These are phyloP conservation scores for Ariolimax columbianus DNA, from an alignment of 2,888 invertebrate genomes.

Conservation along the genomic window DNA sequence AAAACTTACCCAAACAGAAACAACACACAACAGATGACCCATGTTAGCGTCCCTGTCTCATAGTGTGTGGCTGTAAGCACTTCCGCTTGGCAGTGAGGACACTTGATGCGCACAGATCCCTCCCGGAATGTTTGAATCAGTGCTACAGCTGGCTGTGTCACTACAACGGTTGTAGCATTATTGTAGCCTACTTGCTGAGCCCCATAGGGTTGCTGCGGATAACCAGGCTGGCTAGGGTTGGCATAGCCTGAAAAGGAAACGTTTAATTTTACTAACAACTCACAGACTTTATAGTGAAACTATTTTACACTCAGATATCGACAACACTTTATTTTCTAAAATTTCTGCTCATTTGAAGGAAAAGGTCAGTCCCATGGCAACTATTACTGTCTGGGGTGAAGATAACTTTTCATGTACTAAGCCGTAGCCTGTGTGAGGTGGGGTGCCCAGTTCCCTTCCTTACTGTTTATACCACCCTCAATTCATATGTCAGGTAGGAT, in stretches of 20 bases:
- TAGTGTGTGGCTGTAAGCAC: slow-evolving; percentile 70
- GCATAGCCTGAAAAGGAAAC: slow-evolving; percentile 26
- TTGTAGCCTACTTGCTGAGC: background rate
- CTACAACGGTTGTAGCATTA: slow-evolving; percentile 60
- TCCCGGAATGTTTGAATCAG: slow-evolving; percentile 69
- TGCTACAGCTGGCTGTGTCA: slow-evolving; percentile 64
- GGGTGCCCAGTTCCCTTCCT: too few species aligned
- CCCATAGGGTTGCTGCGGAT: slow-evolving; percentile 25
- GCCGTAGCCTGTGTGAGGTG: too few species aligned
- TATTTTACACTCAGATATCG: too few species aligned
- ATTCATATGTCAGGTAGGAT: too few species aligned
- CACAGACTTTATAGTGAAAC: too few species aligned
- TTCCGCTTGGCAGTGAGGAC: slow-evolving; percentile 74
- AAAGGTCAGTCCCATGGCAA: too few species aligned
- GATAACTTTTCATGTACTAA: too few species aligned
- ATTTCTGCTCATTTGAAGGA: too few species aligned
- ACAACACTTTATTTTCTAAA: too few species aligned
- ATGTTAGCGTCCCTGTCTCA: slow-evolving; percentile 74
- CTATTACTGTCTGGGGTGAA: too few species aligned
- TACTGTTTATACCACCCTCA: too few species aligned
- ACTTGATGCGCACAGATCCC: slow-evolving; percentile 66
- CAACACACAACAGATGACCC: slow-evolving; percentile 68
- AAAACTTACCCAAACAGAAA: background rate
- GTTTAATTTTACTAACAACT: background rate
- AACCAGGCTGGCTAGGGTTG: slow-evolving; percentile 26